Evolutionary conservation across 2,797 vertebrate genomes (phyloP), one percentile per base, ranked within the genome.

Genomic region (Nasua narica): DNA sequence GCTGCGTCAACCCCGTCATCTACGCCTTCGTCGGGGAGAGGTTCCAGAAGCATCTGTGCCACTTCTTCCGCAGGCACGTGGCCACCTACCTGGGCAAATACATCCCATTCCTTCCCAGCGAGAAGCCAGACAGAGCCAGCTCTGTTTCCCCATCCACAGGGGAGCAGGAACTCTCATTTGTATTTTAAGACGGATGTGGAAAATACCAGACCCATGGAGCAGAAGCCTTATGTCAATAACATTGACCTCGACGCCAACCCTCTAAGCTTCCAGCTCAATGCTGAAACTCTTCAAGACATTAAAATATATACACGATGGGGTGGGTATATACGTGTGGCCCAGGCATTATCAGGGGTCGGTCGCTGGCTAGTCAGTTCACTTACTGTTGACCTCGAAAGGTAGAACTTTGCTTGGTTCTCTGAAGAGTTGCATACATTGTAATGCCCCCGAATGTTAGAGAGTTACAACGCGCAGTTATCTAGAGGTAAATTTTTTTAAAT

Each of bases 11-110:
- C 86, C 99, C 99, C 0, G 69, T 99, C 72, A 99, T 99, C 62
- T 99, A 99, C 0, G 99, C 99, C 15, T 99, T 99, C 62, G 99
- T 99, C 0, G 99, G 99, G 0, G 98, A 99, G 96, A 99, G 99
- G 94, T 99, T 99, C 97, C 99, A 97, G 96, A 99, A 95, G 27
- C 98, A 99, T 8, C 98, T 99, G 58, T 3, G 95, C 9, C 97
- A 58, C 82, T 98, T 99, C 86, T 98, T 98, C 98, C 95, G 9
- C 91, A 98, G 70, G 76, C 74, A 98, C 0, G 40, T 98, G 12
- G 83, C 85, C 82, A 32, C 76, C 43, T 74, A 90, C 37, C 77
- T 98, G 81, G 96, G 97, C 67, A 98, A 96, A 60, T 96, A 97
- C 60, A 98, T 97, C 56, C 96, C 97, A 5, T 62, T 90, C 94